These are phyloP conservation scores for Cheilosia scutellata DNA, from an alignment of 2,888 invertebrate genomes.

Conservation along the genomic window DNA sequence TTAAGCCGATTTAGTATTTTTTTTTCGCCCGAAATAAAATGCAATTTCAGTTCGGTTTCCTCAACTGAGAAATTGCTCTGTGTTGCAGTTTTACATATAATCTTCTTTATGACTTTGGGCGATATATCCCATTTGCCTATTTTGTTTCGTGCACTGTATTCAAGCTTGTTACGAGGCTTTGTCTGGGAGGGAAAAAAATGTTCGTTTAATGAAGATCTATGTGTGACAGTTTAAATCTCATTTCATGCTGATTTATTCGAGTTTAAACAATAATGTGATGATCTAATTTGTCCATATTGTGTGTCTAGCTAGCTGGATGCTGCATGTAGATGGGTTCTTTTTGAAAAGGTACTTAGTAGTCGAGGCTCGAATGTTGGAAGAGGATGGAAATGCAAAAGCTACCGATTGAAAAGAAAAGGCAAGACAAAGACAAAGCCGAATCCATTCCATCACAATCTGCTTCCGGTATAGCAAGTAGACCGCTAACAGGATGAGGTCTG, in stretches of 20 bases:
- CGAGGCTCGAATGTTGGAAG: no score
- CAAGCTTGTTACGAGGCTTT: slow-evolving; percentile 8
- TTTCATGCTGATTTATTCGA: background rate
- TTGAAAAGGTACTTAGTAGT: no score
- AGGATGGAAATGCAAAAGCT: no score
- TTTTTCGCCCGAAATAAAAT: slow-evolving; percentile 47
- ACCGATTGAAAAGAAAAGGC: no score
- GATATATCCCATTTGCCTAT: slow-evolving; percentile 66
- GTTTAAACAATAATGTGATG: background rate
- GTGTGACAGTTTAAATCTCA: slow-evolving; percentile 30
- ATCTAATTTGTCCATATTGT: background rate
- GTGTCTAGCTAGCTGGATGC: no score
- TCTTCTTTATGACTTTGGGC: slow-evolving; percentile 69
- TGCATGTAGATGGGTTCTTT: no score
- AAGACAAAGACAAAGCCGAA: no score
- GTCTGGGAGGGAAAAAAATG: slow-evolving; percentile 32
- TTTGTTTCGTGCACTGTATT: slow-evolving; percentile 15
- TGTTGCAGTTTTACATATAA: slow-evolving; percentile 73
- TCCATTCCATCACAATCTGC: no score
- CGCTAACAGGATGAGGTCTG: no score
- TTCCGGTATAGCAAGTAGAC: no score
- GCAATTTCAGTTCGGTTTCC: slow-evolving; percentile 69
- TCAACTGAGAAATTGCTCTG: slow-evolving; percentile 70
- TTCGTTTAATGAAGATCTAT: slow-evolving; percentile 46
- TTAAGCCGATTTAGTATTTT: slow-evolving; percentile 69